Evolutionary conservation across 2,797 vertebrate genomes (phyloP).

Genomic region (Lindbergichthys nudifrons): DNA sequence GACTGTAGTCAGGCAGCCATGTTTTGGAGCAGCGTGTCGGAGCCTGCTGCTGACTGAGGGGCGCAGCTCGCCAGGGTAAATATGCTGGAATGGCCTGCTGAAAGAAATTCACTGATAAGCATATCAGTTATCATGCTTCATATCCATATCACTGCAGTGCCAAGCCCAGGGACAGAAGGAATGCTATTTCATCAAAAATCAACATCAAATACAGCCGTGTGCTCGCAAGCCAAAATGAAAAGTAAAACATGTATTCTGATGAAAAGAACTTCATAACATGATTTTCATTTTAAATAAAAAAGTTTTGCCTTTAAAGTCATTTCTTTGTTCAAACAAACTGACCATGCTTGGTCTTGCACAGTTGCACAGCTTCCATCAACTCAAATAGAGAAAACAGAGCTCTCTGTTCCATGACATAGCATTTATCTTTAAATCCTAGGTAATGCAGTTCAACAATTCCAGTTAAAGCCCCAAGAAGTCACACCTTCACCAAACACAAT

Average conservation of each 20-base stretch:
- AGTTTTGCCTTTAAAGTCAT: not conserved
- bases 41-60: conserved; percentile 42
- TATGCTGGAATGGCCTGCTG: conserved; percentile 22
- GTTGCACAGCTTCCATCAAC: no score
- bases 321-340: not conserved
- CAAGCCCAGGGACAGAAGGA: conserved; percentile 12
- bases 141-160: conserved; percentile 11
- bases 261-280: not conserved
- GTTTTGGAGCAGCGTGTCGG: conserved; percentile 47
- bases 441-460: not conserved
- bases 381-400: not conserved
- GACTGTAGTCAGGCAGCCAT: conserved; percentile 38
- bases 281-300: not conserved
- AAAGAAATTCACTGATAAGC: conserved; percentile 47
- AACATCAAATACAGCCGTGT: conserved; percentile 4
- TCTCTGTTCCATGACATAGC: not conserved
- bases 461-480: not conserved
- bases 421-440: not conserved
- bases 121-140: conserved; percentile 45
- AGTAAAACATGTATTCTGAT: not conserved
- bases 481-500: conserved; percentile 1
- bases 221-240: conserved; percentile 9
- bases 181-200: conserved; percentile 33
- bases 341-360: not conserved
- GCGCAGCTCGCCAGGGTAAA: conserved; percentile 32